phyloP scores from a whole-genome alignment of 2,113 vertebrate species.

The Forbesichthys agassizii region DNA sequence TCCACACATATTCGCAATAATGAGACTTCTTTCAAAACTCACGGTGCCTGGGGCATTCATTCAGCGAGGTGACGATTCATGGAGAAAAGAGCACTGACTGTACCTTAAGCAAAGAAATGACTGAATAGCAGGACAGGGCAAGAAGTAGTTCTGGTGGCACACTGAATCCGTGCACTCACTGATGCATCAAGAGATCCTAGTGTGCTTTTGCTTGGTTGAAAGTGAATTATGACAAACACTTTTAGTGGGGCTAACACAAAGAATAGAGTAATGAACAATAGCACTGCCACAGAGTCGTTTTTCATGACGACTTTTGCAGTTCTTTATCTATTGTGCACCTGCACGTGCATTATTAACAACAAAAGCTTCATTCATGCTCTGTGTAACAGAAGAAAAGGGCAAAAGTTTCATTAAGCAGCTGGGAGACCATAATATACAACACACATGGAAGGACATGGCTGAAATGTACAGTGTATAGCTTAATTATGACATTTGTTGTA shows the following conservation, averaged over 20 bases:
- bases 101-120: constrained; percentile 63
- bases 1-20: constrained; percentile 63
- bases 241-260: constrained; percentile 40
- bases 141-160: constrained; percentile 39
- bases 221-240: constrained; percentile 32
- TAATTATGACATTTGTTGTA: not conserved
- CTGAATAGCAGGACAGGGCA: constrained; percentile 53
- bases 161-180: constrained; percentile 32
- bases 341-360: constrained; percentile 27
- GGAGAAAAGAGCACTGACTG: constrained; percentile 64
- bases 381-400: constrained; percentile 17
- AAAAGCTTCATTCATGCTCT: constrained; percentile 11
- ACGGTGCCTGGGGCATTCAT: constrained; percentile 67
- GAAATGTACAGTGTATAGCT: constrained; percentile 28
- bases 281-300: constrained; percentile 23
- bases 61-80: constrained; percentile 63
- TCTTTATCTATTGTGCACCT: constrained; percentile 35
- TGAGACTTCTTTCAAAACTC: constrained; percentile 72
- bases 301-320: constrained; percentile 35
- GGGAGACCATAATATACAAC: constrained; percentile 35
- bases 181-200: constrained; percentile 46
- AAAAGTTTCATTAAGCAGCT: constrained; percentile 30
- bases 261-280: constrained; percentile 30
- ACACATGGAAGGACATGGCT: constrained; percentile 19
- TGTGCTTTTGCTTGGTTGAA: constrained; percentile 27